phyloP scores from a whole-genome alignment of 2,797 vertebrate species.

The Odontamblyopus rebecca region DNA sequence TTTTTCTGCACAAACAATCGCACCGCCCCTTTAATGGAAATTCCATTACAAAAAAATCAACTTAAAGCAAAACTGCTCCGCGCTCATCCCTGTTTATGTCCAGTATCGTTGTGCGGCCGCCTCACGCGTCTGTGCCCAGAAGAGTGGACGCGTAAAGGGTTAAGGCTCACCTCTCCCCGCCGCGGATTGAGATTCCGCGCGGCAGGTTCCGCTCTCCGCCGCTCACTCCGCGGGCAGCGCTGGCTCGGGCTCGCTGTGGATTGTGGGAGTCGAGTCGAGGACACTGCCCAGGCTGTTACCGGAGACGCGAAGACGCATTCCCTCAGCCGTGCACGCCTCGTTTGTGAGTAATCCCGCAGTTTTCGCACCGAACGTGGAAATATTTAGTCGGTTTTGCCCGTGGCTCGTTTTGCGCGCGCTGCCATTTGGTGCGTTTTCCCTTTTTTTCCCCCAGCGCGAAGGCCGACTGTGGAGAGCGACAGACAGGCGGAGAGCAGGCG shows the following conservation, averaged over 20 bases:
- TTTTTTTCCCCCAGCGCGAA: slow-evolving; percentile 24
- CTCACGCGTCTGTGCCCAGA: background rate
- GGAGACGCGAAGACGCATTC: slow-evolving; percentile 52
- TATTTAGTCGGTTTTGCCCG: background rate
- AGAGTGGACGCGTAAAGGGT: slow-evolving; percentile 35
- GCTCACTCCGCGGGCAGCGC: slow-evolving; percentile 52
- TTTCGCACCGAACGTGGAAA: background rate
- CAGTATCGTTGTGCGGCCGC: background rate
- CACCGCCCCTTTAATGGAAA: background rate
- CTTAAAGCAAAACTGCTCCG: background rate
- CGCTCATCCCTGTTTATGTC: background rate
- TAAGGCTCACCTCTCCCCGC: slow-evolving; percentile 38
- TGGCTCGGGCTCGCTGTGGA: slow-evolving; percentile 71
- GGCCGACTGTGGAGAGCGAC: slow-evolving; percentile 53
- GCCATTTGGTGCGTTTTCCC: slow-evolving; percentile 30
- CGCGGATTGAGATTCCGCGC: slow-evolving; percentile 29
- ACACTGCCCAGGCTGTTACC: slow-evolving; percentile 64
- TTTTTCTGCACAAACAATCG: background rate
- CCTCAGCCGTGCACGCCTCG: slow-evolving; percentile 3
- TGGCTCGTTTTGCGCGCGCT: slow-evolving; percentile 17
- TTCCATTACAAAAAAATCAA: background rate
- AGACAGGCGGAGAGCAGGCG: slow-evolving; percentile 3
- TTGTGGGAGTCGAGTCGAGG: slow-evolving; percentile 72
- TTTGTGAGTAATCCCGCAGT: slow-evolving; percentile 64
- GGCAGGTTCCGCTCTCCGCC: slow-evolving; percentile 23